Evolutionary conservation across 1,140 invertebrate genomes (phyloP), one percentile per base, ranked within the genome.

Genomic region (Schlechtendalia chinensis): DNA sequence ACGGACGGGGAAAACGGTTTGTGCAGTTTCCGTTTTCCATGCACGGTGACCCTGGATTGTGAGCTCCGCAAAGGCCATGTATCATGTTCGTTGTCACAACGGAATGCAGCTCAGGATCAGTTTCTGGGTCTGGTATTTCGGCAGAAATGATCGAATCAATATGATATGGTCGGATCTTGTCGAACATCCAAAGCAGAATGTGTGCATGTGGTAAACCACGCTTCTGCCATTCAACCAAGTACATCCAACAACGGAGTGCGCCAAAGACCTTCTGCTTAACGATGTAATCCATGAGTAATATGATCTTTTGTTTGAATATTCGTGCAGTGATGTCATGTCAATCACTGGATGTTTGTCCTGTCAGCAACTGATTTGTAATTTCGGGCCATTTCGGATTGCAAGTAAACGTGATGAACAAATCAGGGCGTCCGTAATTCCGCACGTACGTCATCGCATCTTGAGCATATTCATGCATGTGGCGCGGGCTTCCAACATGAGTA

Each of bases 401-500:
- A 50, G 85, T 86, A 45, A 45, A 45, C 39, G 39, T 45, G 39
- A 45, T 45, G 39, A 45, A 45, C 39, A 45, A 45, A 45, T 85
- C 83, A 82, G 86, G 85, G 77, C 82, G 81, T 47, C 87, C 86
- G 83, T 86, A 86, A 53, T 83, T 82, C 24, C 86, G 83, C 6
- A 89, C 88, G 83, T 88, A 89, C 6, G 85, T 83, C 84, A 89
- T 87, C 1, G 86, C 86, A 84, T 88, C 87, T 84, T 88, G 87
- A n/a, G 85, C 83, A 54, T 86, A 85, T 82, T 88, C 85, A 67
- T 88, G 87, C 54, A 89, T 85, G 80, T 87, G 84, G 12, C 87
- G 80, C 27, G 85, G 86, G 82, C 86, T 84, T 27, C 84, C 85
- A 10, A 83, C 83, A 82, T 84, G 86, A n/a, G 84, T 82, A 65